Evolutionary conservation across 2,888 invertebrate genomes (phyloP).

Genomic region (Petrolisthes cinctipes): DNA sequence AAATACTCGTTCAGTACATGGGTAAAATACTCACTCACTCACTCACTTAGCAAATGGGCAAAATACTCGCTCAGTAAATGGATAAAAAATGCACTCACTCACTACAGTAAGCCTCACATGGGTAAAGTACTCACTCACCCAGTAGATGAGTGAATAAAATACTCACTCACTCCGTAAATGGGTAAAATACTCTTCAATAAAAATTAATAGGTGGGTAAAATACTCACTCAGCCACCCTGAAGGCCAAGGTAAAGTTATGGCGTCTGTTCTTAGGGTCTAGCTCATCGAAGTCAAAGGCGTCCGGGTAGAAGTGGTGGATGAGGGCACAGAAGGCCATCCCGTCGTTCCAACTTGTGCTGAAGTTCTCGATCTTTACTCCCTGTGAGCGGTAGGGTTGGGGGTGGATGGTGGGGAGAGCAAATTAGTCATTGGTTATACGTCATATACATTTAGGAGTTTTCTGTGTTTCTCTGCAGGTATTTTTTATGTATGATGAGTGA

Average conservation of each 20-base stretch:
- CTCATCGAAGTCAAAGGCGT: slow-evolving; percentile 93
- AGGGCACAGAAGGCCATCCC: slow-evolving; percentile 99
- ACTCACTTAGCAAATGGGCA: no score
- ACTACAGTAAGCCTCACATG: no score
- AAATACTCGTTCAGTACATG: no score
- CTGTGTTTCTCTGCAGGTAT: no score
- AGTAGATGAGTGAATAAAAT: no score
- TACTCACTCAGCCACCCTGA: slow-evolving; percentile 97
- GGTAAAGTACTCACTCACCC: no score
- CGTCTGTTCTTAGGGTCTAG: slow-evolving; percentile 90
- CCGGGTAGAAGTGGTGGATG: slow-evolving; percentile 96
- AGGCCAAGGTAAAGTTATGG: slow-evolving; percentile 97
- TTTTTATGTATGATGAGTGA: no score
- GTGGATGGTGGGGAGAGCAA: not conserved
- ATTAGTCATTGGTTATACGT: not conserved
- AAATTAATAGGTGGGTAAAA: not conserved
- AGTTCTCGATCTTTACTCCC: slow-evolving; percentile 98
- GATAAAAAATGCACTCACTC: not conserved
- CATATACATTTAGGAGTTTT: no score
- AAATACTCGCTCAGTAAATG: not conserved
- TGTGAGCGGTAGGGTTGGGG: slow-evolving; percentile 70
- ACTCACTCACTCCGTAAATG: no score
- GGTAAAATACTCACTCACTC: no score
- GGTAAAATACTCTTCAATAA: no score
- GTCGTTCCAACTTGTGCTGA: slow-evolving; percentile 98